Percentiles rank a stretch among this genome's conserved stretches.
These are phyloP conservation scores for Protomyctophum bolini DNA, from an alignment of 2,113 vertebrate genomes.

Conservation along the genomic window DNA sequence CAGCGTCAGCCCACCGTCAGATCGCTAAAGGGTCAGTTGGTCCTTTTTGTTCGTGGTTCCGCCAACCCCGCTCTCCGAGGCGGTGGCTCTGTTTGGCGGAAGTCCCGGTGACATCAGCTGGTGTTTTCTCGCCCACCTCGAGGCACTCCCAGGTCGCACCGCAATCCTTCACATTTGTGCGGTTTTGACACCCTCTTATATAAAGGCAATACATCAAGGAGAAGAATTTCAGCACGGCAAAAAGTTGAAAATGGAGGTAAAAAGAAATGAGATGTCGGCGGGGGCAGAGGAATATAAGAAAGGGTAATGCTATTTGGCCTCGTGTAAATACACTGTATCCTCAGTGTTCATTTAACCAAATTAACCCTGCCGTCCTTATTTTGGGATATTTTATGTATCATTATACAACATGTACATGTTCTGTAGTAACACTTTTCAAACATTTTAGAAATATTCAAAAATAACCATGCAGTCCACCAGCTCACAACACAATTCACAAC, in stretches of 20 bases:
- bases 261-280: constrained; percentile 44
- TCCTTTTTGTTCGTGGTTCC: constrained; percentile 49
- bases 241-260: constrained; percentile 53
- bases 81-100: constrained; percentile 58
- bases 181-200: constrained; percentile 78
- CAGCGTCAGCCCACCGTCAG: constrained; percentile 37
- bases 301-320: constrained; percentile 8
- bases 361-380: no score
- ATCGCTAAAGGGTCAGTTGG: constrained; percentile 48
- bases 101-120: constrained; percentile 60
- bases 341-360: no score
- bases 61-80: constrained; percentile 47
- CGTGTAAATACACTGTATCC: background rate
- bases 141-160: constrained; percentile 59
- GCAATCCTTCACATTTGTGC: constrained; percentile 78
- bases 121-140: constrained; percentile 70
- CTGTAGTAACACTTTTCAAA: no score
- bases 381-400: no score
- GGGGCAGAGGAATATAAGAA: background rate
- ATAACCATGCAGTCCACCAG: background rate
- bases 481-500: background rate
- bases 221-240: constrained; percentile 55
- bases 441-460: no score
- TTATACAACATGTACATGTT: no score
- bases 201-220: constrained; percentile 80